A percentile compares a stretch with the other conserved stretches of the same genome.
Evolutionary conservation across 2,797 vertebrate species (phyloP).

Genomic region (Arnoldichthys spilopterus): DNA sequence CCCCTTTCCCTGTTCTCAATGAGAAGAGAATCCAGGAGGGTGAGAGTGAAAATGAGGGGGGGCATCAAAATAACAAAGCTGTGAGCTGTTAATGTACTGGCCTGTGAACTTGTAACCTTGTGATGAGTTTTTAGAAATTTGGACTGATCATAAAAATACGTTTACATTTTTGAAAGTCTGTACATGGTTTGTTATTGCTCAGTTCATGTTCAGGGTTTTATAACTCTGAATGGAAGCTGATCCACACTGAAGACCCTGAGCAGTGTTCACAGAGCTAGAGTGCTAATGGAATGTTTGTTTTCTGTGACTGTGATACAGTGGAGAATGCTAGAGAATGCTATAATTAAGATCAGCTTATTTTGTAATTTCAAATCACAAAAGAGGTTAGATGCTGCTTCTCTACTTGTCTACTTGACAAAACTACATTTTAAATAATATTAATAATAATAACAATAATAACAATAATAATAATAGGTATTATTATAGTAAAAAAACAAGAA

Average conservation of each 20-base stretch:
- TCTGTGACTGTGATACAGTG: slow-evolving; percentile 12
- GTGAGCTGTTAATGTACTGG: neutral
- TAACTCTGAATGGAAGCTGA: slow-evolving; percentile 22
- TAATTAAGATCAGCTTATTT: neutral
- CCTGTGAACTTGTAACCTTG: neutral
- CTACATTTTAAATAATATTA: too few relatives aligned
- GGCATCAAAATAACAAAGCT: neutral
- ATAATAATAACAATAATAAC: too few relatives aligned
- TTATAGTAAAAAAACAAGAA: too few relatives aligned
- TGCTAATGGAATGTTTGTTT: slow-evolving; percentile 28
- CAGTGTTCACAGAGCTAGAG: slow-evolving; percentile 7
- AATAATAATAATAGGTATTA: too few relatives aligned
- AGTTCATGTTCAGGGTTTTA: neutral
- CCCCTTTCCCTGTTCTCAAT: slow-evolving; percentile 42
- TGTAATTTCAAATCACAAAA: neutral
- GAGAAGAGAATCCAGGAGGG: slow-evolving; percentile 14
- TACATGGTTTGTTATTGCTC: neutral
- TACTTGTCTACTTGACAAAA: neutral
- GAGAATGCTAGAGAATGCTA: slow-evolving; percentile 21
- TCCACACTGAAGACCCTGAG: neutral
- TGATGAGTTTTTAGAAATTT: neutral
- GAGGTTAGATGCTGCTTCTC: neutral
- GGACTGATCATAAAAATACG: too few relatives aligned
- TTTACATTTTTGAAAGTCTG: neutral
- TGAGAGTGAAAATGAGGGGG: neutral